These are phyloP conservation scores for Pterophyllum scalare DNA, from an alignment of 2,113 vertebrate species.

Conservation along the genomic window DNA sequence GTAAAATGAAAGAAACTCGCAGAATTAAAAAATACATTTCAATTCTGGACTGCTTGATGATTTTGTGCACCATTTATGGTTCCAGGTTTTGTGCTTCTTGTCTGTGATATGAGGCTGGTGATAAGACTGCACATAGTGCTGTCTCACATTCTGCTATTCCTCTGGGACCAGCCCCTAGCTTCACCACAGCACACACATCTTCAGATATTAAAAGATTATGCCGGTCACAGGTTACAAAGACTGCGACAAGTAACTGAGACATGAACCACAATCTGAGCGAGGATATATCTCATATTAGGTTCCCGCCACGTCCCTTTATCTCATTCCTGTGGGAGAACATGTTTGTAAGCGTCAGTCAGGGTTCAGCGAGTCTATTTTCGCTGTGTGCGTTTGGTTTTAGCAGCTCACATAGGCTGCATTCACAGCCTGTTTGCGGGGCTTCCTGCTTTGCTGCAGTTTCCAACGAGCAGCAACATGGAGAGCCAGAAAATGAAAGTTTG, in stretches of 20 bases:
- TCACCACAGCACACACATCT: constrained; percentile 53
- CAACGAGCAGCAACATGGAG: not conserved
- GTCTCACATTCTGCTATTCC: constrained; percentile 4
- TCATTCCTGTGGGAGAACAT: constrained; percentile 16
- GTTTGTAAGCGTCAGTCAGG: constrained; percentile 49
- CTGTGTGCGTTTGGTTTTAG: constrained; percentile 35
- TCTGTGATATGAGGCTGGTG: constrained; percentile 80
- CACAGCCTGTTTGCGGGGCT: constrained; percentile 4
- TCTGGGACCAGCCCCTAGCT: constrained; percentile 10
- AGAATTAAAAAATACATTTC: constrained; percentile 26
- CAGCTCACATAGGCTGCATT: not conserved
- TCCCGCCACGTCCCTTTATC: constrained; percentile 40
- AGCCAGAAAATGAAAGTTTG: not conserved
- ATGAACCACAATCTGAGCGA: constrained; percentile 43
- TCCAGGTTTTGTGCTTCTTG: not conserved
- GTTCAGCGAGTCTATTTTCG: constrained; percentile 43
- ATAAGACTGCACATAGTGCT: constrained; percentile 17
- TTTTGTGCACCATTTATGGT: not conserved
- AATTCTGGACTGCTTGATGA: not conserved
- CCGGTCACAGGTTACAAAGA: constrained; percentile 66
- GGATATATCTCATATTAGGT: constrained; percentile 56
- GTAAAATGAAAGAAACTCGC: constrained; percentile 16
- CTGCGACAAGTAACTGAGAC: constrained; percentile 64
- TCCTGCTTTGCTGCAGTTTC: constrained; percentile 13
- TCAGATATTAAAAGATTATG: constrained; percentile 71